Evolutionary conservation across 92 coral and sea anemone genomes (phyloP).

Genomic region (Galaxea fascicularis): DNA sequence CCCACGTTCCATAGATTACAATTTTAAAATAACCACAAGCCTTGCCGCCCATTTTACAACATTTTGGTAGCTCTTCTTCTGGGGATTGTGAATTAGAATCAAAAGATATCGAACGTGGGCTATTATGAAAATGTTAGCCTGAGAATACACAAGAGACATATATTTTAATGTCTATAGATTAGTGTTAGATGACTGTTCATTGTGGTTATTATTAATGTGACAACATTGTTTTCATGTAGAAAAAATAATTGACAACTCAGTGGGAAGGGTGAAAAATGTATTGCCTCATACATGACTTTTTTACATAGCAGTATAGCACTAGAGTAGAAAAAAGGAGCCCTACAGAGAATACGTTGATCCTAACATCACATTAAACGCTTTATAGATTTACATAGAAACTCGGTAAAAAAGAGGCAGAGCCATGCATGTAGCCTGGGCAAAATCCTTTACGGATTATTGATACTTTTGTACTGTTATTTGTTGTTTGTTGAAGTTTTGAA

Average conservation of each 20-base stretch:
- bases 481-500: conserved; percentile 8
- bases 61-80: neutral
- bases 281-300: neutral
- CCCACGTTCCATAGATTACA: neutral
- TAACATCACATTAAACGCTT: no score
- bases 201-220: neutral
- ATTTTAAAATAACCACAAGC: neutral
- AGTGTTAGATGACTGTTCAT: neutral
- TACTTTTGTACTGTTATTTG: neutral
- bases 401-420: conserved; percentile 5
- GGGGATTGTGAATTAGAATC: no score
- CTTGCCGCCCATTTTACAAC: neutral
- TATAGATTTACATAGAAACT: neutral
- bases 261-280: neutral
- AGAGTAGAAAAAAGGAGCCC: neutral
- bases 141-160: neutral
- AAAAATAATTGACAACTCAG: neutral
- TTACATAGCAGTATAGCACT: neutral
- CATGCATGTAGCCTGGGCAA: conserved; percentile 4
- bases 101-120: no score
- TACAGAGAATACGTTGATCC: neutral
- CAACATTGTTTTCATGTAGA: neutral
- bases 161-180: neutral
- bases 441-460: neutral
- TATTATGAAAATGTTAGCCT: neutral